These are phyloP conservation scores for Uromys caudimaculatus DNA, from an alignment of 2,797 vertebrate species.

Conservation along the genomic window DNA sequence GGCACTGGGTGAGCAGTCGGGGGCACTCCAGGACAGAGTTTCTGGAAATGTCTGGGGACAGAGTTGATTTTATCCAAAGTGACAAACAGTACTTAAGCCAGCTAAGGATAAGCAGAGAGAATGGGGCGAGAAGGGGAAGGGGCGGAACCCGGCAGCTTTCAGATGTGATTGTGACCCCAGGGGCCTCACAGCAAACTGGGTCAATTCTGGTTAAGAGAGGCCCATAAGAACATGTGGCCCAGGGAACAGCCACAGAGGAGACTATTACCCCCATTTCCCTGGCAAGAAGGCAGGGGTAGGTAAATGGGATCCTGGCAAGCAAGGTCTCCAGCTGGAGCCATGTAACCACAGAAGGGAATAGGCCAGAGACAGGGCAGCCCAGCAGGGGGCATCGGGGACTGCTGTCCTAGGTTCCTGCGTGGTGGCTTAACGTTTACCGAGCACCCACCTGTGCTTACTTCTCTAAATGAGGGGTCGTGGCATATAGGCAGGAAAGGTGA, in stretches of 20 bases:
- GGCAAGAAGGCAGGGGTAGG: not conserved
- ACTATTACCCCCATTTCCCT: not conserved
- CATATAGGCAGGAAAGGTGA: not conserved
- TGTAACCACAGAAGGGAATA: not conserved
- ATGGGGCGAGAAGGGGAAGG: not conserved
- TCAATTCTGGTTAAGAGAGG: not conserved
- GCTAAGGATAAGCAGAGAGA: rapidly evolving
- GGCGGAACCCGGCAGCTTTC: not conserved
- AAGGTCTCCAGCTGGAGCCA: not conserved
- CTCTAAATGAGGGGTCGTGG: no score
- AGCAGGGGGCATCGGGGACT: rapidly evolving
- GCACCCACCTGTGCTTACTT: rapidly evolving
- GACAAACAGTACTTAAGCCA: not conserved
- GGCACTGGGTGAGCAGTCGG: slow-evolving; percentile 88
- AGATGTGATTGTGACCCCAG: not conserved
- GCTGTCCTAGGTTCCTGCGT: not conserved
- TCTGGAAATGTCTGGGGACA: not conserved
- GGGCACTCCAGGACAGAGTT: rapidly evolving
- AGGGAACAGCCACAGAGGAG: not conserved
- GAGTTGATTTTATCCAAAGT: not conserved
- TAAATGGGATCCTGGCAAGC: not conserved
- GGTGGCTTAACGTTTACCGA: no score
- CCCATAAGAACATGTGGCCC: not conserved
- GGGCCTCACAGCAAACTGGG: not conserved
- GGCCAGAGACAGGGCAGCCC: not conserved